Percentiles rank a stretch among this genome's conserved stretches.
Evolutionary conservation across 2,888 invertebrate species (phyloP).

Genomic region (Gisinianus flammeolus): DNA sequence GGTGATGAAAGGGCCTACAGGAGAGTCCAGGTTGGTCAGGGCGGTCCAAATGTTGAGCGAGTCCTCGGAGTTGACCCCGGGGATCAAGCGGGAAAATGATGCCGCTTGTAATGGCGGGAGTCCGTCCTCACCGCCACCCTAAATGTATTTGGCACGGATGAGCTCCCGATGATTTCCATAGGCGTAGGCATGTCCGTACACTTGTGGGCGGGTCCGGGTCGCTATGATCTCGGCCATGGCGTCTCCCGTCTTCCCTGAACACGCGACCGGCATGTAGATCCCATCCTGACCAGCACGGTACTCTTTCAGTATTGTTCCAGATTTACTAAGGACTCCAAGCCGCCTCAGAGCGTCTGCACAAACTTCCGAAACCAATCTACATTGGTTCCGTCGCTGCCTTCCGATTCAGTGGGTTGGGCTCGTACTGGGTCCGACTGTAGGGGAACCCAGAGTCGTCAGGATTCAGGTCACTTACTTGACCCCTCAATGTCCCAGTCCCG

Average conservation of each 20-base stretch:
- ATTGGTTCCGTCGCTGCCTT: too few species aligned
- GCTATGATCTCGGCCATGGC: background rate
- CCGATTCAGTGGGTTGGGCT: background rate
- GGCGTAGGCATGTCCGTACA: slow-evolving; percentile 20
- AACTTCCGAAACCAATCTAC: background rate
- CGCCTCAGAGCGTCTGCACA: slow-evolving; percentile 6
- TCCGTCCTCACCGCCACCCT: too few species aligned
- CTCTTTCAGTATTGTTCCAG: background rate
- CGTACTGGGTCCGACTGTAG: slow-evolving; percentile 22
- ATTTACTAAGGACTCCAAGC: background rate
- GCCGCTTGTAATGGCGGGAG: background rate
- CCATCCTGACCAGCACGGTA: background rate
- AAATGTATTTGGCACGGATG: slow-evolving; percentile 21
- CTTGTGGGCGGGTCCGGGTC: background rate
- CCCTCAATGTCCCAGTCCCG: background rate
- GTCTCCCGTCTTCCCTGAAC: background rate
- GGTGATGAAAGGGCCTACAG: too few species aligned
- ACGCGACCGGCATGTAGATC: background rate
- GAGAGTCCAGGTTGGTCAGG: background rate
- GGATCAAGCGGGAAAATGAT: background rate
- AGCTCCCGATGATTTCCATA: slow-evolving; percentile 16
- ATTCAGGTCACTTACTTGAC: background rate
- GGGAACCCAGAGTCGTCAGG: slow-evolving; percentile 37
- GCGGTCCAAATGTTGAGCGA: background rate
- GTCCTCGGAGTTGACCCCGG: background rate